phyloP scores from a whole-genome alignment of 2,888 invertebrate genomes.

The Synanthedon formicaeformis region DNA sequence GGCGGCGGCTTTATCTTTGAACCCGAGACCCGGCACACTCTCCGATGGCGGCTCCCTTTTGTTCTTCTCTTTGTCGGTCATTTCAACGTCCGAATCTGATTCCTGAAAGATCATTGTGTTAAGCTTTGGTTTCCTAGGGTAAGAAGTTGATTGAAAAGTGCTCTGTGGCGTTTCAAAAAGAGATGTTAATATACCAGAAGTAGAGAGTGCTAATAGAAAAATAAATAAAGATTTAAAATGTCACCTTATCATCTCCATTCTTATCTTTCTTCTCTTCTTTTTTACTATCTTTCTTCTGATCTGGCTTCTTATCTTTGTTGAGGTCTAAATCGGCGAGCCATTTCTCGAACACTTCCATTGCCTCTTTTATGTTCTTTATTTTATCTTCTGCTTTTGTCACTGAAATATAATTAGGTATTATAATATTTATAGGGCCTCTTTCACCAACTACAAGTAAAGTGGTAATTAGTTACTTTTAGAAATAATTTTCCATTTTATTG shows the following conservation, averaged over 20 bases:
- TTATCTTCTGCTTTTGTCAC: constrained; percentile 80
- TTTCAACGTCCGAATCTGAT: constrained; percentile 49
- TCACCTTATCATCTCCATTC: constrained; percentile 9
- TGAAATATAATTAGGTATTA: constrained; percentile 28
- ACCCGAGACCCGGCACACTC: constrained; percentile 80
- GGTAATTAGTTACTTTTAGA: too few relatives aligned
- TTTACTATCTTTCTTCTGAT: constrained; percentile 21
- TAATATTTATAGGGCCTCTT: too few relatives aligned
- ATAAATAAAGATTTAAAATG: constrained; percentile 7
- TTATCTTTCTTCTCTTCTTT: constrained; percentile 25
- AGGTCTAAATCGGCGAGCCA: constrained; percentile 72
- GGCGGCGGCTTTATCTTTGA: constrained; percentile 82
- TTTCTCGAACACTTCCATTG: constrained; percentile 75
- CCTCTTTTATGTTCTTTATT: constrained; percentile 75
- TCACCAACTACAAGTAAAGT: too few relatives aligned
- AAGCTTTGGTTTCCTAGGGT: too few relatives aligned
- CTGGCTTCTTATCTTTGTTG: constrained; percentile 36
- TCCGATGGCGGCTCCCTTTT: constrained; percentile 52
- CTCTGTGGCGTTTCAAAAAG: too few relatives aligned
- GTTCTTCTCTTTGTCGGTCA: constrained; percentile 47
- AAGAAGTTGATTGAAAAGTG: too few relatives aligned
- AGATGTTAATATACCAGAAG: too few relatives aligned
- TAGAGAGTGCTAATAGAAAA: background rate
- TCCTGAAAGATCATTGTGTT: constrained; percentile 25
- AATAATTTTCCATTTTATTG: too few relatives aligned